Conservation (phyloP, 2,888 invertebrate species). For the Pristionchus maxplancki region DNA sequence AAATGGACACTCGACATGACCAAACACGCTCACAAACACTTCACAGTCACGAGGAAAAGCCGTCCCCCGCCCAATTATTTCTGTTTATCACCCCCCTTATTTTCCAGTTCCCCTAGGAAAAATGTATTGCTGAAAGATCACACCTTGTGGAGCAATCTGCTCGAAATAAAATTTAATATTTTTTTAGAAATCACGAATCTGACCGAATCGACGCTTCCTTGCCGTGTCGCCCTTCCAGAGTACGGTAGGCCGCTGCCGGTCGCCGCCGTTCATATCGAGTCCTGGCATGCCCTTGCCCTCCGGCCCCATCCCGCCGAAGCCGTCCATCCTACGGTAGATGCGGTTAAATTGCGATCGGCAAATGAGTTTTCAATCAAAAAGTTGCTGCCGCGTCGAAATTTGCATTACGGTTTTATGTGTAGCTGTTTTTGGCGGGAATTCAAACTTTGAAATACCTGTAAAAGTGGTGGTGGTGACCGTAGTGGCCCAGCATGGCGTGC, state of each 20-base stretch:
- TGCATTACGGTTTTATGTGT: background rate
- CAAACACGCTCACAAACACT: background rate
- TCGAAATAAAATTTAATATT: background rate
- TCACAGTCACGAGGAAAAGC: background rate
- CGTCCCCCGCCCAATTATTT: slow-evolving; percentile 1
- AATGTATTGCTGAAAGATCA: slow-evolving; percentile 2
- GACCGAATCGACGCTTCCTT: slow-evolving; percentile 67
- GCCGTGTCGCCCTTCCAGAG: slow-evolving; percentile 69
- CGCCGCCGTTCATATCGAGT: background rate
- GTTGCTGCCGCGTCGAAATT: background rate
- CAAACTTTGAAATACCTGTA: slow-evolving; percentile 28
- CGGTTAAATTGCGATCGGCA: background rate
- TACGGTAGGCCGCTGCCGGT: slow-evolving; percentile 56
- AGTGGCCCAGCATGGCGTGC: slow-evolving; percentile 32
- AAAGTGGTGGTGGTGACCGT: background rate
- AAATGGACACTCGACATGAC: background rate
- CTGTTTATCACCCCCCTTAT: background rate
- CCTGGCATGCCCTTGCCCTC: background rate
- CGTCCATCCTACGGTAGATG: slow-evolving; percentile 13
- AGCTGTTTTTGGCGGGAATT: background rate
- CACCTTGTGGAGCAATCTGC: slow-evolving; percentile 17
- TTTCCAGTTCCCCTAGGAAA: background rate
- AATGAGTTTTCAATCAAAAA: background rate
- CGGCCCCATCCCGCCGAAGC: slow-evolving; percentile 33
- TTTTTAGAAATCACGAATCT: slow-evolving; percentile 52